Conservation (phyloP, 2,888 invertebrate species). For the Rhingia rostrata region DNA sequence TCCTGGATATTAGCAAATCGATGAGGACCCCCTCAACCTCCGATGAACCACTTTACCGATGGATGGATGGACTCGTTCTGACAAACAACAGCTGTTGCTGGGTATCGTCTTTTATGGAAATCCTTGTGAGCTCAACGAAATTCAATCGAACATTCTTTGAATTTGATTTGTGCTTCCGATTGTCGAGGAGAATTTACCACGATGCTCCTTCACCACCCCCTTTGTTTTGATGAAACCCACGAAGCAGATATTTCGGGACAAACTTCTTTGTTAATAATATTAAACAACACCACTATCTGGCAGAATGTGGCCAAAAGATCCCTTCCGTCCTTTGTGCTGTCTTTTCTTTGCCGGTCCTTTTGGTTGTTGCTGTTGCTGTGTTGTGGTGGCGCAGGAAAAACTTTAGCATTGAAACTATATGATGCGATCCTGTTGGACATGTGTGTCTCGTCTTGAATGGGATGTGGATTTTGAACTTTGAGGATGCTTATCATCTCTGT, state of each 20-base stretch:
- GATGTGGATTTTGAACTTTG: constrained; percentile 26
- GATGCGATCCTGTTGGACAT: constrained; percentile 37
- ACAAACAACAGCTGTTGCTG: constrained; percentile 55
- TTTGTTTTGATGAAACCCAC: constrained; percentile 10
- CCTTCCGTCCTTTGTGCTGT: constrained; percentile 35
- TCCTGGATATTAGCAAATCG: constrained; percentile 31
- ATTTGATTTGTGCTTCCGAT: constrained; percentile 56
- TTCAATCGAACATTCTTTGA: constrained; percentile 57
- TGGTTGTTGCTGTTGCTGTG: neutral
- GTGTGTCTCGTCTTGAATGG: constrained; percentile 16
- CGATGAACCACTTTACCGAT: neutral
- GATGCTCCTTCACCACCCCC: neutral
- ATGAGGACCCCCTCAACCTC: constrained; percentile 12
- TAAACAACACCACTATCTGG: constrained; percentile 44
- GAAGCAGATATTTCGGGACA: constrained; percentile 40
- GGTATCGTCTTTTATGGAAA: constrained; percentile 36
- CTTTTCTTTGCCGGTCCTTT: neutral
- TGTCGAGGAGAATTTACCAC: constrained; percentile 34
- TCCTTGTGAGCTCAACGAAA: constrained; percentile 18
- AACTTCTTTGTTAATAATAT: constrained; percentile 58
- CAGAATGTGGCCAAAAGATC: constrained; percentile 50
- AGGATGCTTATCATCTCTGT: constrained; percentile 5
- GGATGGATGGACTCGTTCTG: constrained; percentile 25
- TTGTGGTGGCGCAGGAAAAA: constrained; percentile 57
- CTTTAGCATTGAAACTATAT: constrained; percentile 50